A percentile compares a stretch with the other conserved stretches of the same genome.
These are phyloP conservation scores for Parasteatoda tepidariorum DNA, from an alignment of 1,140 invertebrate species.

Conservation along the genomic window DNA sequence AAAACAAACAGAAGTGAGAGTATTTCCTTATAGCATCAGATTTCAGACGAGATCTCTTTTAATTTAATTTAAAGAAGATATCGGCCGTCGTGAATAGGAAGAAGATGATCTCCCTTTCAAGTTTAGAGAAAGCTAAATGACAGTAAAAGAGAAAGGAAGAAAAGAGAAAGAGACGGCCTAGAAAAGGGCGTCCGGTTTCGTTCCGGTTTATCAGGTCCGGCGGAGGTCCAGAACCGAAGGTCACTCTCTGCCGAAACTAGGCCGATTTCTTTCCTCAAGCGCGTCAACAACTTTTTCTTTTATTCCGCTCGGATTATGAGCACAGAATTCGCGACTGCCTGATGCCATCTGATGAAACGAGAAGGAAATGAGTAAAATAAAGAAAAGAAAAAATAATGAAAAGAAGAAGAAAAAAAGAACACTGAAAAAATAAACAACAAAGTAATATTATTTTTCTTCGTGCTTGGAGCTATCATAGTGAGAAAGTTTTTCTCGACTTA, in stretches of 20 bases:
- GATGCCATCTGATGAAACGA: background rate
- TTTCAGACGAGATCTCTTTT: too few species aligned
- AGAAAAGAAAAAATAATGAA: background rate
- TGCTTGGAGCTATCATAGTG: background rate
- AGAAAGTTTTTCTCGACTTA: background rate
- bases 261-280: slow-evolving; percentile 44
- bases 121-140: background rate
- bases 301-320: background rate
- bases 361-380: background rate
- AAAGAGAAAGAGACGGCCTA: slow-evolving; percentile 21
- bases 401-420: background rate
- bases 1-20: too few species aligned
- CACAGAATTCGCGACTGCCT: background rate
- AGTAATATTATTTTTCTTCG: slow-evolving; percentile 4
- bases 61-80: too few species aligned
- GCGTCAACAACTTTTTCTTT: slow-evolving; percentile 22
- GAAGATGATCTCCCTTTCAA: too few species aligned
- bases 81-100: too few species aligned
- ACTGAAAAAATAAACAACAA: slow-evolving; percentile 1
- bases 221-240: slow-evolving; percentile 17
- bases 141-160: background rate
- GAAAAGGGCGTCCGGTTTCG: slow-evolving; percentile 46
- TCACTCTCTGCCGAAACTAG: slow-evolving; percentile 16
- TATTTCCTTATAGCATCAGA: too few species aligned
- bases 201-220: slow-evolving; percentile 46